phyloP scores from a whole-genome alignment of 2,113 vertebrate genomes.

The Oplegnathus fasciatus region DNA sequence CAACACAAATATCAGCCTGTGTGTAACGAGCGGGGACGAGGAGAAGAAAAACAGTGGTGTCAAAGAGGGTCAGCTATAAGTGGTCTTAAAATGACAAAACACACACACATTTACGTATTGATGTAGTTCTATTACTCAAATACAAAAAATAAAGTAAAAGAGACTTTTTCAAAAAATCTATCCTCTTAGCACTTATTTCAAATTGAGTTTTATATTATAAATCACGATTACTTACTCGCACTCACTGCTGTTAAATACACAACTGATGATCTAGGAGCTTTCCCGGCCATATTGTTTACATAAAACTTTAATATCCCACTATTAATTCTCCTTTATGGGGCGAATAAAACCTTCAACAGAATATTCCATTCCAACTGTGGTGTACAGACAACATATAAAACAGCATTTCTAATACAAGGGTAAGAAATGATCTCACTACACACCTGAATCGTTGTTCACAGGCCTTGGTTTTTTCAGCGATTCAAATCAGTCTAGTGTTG shows the following conservation, averaged over 20 bases:
- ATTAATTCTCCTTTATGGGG: not conserved
- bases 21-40: constrained; percentile 11
- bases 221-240: not conserved
- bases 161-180: not conserved
- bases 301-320: not conserved
- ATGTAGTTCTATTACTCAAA: not conserved
- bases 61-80: constrained; percentile 19
- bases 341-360: not conserved
- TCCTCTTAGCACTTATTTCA: too few species aligned
- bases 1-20: constrained; percentile 48
- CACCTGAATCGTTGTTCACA: not conserved
- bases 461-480: not conserved
- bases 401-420: not conserved
- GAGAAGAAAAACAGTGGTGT: not conserved
- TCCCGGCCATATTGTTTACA: not conserved
- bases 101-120: not conserved
- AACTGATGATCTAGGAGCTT: not conserved
- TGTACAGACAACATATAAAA: not conserved
- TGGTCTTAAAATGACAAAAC: constrained; percentile 15
- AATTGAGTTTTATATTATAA: too few species aligned
- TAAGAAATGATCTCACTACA: too few species aligned
- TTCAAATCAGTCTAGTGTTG: not conserved
- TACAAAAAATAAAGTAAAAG: not conserved
- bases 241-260: not conserved
- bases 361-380: not conserved